Evolutionary conservation across 2,797 vertebrate genomes (phyloP).

Genomic region (Myripristis murdjan): DNA sequence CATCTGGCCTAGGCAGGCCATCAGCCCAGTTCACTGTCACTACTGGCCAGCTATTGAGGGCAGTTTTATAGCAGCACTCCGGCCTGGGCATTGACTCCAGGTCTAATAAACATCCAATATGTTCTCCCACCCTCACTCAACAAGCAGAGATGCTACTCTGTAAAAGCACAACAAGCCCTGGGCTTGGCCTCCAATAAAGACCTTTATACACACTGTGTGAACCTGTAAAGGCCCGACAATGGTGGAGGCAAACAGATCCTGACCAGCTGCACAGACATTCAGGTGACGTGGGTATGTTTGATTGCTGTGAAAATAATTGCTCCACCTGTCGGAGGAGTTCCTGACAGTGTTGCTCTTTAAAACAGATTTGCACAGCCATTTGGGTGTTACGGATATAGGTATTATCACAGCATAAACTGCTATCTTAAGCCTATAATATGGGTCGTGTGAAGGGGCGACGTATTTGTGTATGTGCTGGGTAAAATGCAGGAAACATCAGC

Average conservation of each 20-base stretch:
- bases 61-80: conserved; percentile 78
- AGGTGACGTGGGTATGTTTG: conserved; percentile 32
- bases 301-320: conserved; percentile 19
- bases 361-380: conserved; percentile 35
- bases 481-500: conserved; percentile 52
- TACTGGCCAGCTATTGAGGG: conserved; percentile 68
- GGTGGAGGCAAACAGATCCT: conserved; percentile 43
- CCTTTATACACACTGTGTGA: conserved; percentile 76
- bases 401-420: conserved; percentile 13
- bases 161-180: conserved; percentile 79
- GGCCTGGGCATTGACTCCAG: conserved; percentile 77
- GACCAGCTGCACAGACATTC: conserved; percentile 34
- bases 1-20: conserved; percentile 79
- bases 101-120: conserved; percentile 85
- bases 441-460: conserved; percentile 9
- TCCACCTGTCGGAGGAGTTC: conserved; percentile 30
- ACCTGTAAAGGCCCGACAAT: conserved; percentile 68
- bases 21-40: conserved; percentile 73
- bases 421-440: conserved; percentile 4
- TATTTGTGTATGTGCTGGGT: conserved; percentile 26
- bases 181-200: conserved; percentile 77
- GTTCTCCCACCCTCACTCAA: conserved; percentile 76
- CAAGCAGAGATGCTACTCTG: conserved; percentile 75
- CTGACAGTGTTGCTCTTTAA: conserved; percentile 25
- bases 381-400: conserved; percentile 19